Percentiles rank a stretch among this genome's conserved stretches.
These are phyloP conservation scores for Pandemis cinnamomeana DNA, from an alignment of 2,888 invertebrate species.

Conservation along the genomic window DNA sequence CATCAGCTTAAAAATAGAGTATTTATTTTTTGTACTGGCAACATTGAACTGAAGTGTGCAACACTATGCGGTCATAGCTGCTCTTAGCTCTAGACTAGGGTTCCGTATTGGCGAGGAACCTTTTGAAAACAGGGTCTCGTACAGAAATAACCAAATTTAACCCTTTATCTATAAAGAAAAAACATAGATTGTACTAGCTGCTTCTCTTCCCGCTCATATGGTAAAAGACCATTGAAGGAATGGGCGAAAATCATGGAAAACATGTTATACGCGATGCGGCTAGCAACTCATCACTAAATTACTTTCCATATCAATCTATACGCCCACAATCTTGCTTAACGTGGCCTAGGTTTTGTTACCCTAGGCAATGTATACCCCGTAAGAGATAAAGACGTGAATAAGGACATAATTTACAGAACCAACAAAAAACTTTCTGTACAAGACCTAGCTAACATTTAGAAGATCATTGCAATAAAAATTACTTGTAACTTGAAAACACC, in stretches of 20 bases:
- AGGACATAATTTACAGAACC: background rate
- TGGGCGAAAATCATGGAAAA: too few relatives aligned
- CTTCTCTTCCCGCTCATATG: too few relatives aligned
- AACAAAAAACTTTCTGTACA: conserved; percentile 2
- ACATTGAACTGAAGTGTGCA: conserved; percentile 47
- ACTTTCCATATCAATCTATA: too few relatives aligned
- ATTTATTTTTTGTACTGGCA: conserved; percentile 46
- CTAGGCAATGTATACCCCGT: too few relatives aligned
- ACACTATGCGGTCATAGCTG: conserved; percentile 51
- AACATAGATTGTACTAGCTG: too few relatives aligned
- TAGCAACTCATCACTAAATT: too few relatives aligned
- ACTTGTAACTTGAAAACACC: background rate
- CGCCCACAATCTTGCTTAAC: too few relatives aligned
- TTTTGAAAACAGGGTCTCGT: conserved; percentile 3
- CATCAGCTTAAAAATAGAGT: conserved; percentile 58
- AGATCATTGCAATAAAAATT: background rate
- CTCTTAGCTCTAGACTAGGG: conserved; percentile 45
- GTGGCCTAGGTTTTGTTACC: too few relatives aligned
- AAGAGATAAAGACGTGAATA: too few relatives aligned
- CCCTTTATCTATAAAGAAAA: too few relatives aligned
- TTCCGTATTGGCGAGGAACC: conserved; percentile 2
- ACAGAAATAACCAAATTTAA: conserved; percentile 4
- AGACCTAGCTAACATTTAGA: background rate
- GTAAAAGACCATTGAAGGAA: too few relatives aligned
- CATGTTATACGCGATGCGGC: too few relatives aligned